These are phyloP conservation scores for Aythya baeri DNA, from an alignment of 2,113 vertebrate genomes.

Conservation along the genomic window DNA sequence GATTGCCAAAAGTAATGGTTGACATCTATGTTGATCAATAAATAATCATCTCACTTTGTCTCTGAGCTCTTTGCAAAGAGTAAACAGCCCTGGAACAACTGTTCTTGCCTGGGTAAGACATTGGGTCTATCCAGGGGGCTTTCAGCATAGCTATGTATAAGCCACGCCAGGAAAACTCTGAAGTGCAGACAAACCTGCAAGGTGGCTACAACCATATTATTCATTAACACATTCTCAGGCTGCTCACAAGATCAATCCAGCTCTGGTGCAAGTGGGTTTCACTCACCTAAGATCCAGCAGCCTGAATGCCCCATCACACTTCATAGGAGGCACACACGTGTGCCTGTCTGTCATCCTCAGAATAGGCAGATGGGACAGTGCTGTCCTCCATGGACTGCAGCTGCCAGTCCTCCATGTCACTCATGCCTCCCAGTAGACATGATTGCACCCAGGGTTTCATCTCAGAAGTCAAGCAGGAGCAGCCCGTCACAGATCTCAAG, in stretches of 20 bases:
- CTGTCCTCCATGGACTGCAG: neutral
- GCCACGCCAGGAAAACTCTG: neutral
- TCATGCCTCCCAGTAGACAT: neutral
- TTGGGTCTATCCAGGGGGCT: neutral
- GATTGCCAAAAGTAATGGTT: neutral
- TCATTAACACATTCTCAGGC: neutral
- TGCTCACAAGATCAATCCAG: neutral
- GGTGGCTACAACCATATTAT: neutral
- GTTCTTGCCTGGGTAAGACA: neutral
- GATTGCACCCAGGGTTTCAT: neutral
- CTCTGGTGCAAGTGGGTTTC: neutral
- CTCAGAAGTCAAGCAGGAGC: neutral
- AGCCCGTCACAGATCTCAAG: neutral
- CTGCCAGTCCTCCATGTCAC: neutral
- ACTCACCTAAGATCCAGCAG: neutral
- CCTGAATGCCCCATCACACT: neutral
- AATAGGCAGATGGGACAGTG: fast-evolving
- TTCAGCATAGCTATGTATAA: neutral
- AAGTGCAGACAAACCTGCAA: neutral
- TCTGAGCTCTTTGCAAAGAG: neutral
- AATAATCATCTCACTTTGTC: neutral
- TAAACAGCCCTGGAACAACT: neutral
- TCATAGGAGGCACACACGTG: neutral
- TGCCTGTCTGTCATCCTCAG: neutral
- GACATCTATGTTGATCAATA: neutral